phyloP scores from a whole-genome alignment of 2,888 invertebrate species.

The Laspeyria flexula region DNA sequence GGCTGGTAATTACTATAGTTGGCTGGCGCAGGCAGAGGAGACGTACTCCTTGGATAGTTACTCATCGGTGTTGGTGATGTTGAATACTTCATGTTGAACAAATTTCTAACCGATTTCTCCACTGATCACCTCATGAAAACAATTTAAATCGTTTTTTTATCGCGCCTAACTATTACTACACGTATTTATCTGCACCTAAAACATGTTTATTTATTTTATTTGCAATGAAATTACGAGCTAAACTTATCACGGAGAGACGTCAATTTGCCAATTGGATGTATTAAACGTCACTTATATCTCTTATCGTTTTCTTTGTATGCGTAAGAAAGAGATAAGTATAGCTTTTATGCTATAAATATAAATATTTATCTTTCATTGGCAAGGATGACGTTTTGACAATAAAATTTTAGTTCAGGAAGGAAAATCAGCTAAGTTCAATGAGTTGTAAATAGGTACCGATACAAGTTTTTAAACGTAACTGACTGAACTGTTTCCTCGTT shows the following conservation, averaged over 20 bases:
- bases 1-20: constrained; percentile 88
- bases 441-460: no score
- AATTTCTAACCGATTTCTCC: constrained; percentile 12
- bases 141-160: constrained; percentile 11
- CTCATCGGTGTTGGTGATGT: constrained; percentile 85
- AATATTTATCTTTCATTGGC: not conserved
- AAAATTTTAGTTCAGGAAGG: constrained; percentile 25
- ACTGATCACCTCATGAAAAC: constrained; percentile 34
- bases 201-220: constrained; percentile 44
- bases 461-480: not conserved
- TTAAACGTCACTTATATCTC: constrained; percentile 14
- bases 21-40: constrained; percentile 89
- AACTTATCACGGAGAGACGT: constrained; percentile 30
- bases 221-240: constrained; percentile 17
- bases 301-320: constrained; percentile 1
- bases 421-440: not conserved
- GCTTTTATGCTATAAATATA: constrained; percentile 4
- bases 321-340: not conserved
- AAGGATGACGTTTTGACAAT: constrained; percentile 17
- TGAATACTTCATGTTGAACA: constrained; percentile 84
- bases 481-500: no score
- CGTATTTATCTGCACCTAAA: constrained; percentile 13
- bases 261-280: constrained; percentile 22
- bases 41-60: constrained; percentile 85
- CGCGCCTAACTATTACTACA: constrained; percentile 12